Evolutionary conservation across 2,113 vertebrate species (phyloP), one percentile per base, ranked within the genome.

Genomic region (Pyrgilauda ruficollis): DNA sequence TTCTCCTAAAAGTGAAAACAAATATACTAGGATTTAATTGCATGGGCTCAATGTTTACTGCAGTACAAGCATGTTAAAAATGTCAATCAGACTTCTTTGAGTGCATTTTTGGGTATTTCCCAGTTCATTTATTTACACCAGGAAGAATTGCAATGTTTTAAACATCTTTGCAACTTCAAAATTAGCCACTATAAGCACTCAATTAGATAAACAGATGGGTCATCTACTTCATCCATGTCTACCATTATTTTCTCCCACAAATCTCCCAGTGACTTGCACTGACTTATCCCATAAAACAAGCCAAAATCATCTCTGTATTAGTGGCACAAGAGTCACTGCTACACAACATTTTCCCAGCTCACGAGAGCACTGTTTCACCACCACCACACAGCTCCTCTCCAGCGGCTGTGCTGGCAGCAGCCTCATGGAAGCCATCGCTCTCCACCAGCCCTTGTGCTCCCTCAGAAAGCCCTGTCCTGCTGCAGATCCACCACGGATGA

Each of bases 1-100:
- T 84, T 93, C 58, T 81, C 84, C 97, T 97, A 81, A 94, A 83
- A 89, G 30, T 20, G n/a, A 68, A 96, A 91, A 90, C 62, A 95
- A 90, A 89, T 78, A 56, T n/a, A 73, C 77, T 58, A 62, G n/a
- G 76, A 69, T 49, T 72, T 72, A 91, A 79, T 31, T 35, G 31
- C 91, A 75, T 44, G 58, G 70, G 43, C 15, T 86, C 26, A 39
- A 64, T 74, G 24, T 87, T 92, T 87, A 55, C 53, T 94, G 85
- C 31, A n/a, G 28, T 49, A 82, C 24, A 67, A 56, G 24, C 5
- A 3, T 28, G 49, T 61, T 61, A 52, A 93, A 93, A 93, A 92
- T 62, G 26, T 22, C 69, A 66, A 79, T 53, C 13, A 80, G 21
- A 55, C 31, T 83, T 59, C 46, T 81, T 56, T 59, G 23, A 69